A percentile compares a stretch with the other conserved stretches of the same genome.
Conservation (phyloP, 92 coral and sea anemone species). For the Zoanthus gigantus region DNA sequence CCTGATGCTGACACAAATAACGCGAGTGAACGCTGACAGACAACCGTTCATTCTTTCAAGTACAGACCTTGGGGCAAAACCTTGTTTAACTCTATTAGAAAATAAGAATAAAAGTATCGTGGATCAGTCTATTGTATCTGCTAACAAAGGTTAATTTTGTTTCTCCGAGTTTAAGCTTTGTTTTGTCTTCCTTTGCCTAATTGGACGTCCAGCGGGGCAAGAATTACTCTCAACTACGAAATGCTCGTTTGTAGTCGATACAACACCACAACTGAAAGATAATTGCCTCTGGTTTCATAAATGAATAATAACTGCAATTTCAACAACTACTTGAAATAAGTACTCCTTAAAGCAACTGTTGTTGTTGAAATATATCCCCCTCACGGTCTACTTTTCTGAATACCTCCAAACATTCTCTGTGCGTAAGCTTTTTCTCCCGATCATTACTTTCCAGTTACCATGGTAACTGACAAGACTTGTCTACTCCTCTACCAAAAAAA, state of each 20-base stretch:
- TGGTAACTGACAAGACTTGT: background rate
- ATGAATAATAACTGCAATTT: background rate
- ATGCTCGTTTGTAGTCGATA: background rate
- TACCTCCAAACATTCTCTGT: background rate
- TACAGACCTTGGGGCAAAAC: constrained; percentile 5
- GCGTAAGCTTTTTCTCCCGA: background rate
- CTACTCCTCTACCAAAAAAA: background rate
- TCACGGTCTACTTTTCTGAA: background rate
- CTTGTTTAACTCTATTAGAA: background rate
- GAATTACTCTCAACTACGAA: constrained; percentile 1
- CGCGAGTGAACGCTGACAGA: background rate
- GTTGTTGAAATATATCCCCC: background rate
- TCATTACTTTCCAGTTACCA: background rate
- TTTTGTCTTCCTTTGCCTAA: background rate
- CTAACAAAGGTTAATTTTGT: background rate
- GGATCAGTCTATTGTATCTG: background rate
- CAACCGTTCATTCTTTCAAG: background rate
- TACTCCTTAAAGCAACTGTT: background rate
- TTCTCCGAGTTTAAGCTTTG: background rate
- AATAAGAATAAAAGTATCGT: background rate
- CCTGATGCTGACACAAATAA: constrained; percentile 1
- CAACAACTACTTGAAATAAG: background rate
- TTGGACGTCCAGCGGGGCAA: constrained; percentile 5
- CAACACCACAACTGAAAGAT: background rate
- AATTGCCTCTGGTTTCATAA: constrained; percentile 8